Evolutionary conservation across 1,140 invertebrate genomes (phyloP), one percentile per base, ranked within the genome.

Genomic region (Arctopsyche grandis): DNA sequence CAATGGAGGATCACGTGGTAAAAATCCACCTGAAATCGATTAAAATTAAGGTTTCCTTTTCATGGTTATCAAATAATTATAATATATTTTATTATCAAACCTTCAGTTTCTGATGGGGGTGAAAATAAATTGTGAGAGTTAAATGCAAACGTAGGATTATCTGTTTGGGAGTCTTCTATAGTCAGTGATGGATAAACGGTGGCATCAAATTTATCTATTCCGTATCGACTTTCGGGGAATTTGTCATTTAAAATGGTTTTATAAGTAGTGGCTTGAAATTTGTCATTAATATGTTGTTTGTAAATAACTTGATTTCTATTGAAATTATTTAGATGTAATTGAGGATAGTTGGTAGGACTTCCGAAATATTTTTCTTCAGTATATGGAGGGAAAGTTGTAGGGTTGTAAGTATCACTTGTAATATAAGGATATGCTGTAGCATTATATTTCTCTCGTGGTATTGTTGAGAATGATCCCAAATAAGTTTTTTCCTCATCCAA

Each of bases 71-170:
- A 14, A 71, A 7, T 71, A 66, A 73, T 38, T 70, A 38, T 38
- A 38, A 1, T 46, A 9, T 21, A 46, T 46, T 69, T 70, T 38
- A 24, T 63, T 52, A 19, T 58, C n/a, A 52, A 82, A 89, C 88
- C 93, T 91, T 94, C 92, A 21, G 93, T 94, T 87, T 93, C 89
- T 14, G 89, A 85, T 21, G 93, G 93, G 19, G 93, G 93, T 73
- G 90, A 90, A 85, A 91, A 91, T 43, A 88, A 83, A 84, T 89
- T 90, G 7, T 86, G 81, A 19, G 81, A 77, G 19, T 83, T 78
- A 69, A 66, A 82, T 38, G 60, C 46, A 79, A 80, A 83, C 9
- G 73, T 43, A 5, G 81, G 81, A 79, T 77, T 80, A 44, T 83
- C 83, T 12, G 82, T 80, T 75, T 71, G 75, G 9, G 29, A 29